These are phyloP conservation scores for Ophiodon elongatus DNA, from an alignment of 2,113 vertebrate genomes.

Conservation along the genomic window DNA sequence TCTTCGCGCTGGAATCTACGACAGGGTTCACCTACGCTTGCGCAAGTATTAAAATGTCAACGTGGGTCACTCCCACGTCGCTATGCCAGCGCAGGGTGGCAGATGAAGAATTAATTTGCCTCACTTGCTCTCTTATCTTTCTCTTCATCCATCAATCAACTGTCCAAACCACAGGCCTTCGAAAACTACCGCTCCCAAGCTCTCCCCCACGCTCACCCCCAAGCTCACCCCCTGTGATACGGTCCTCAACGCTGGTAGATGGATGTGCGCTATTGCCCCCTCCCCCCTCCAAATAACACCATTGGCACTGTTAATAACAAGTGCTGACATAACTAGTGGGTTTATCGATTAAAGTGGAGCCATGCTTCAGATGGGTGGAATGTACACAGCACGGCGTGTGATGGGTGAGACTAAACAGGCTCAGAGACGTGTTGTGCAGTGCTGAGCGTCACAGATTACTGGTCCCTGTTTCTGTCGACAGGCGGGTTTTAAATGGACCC, in stretches of 20 bases:
- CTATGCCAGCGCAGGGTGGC: slow-evolving; percentile 51
- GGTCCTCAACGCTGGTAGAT: slow-evolving; percentile 40
- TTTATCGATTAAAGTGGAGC: background rate
- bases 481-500: background rate
- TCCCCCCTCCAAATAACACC: background rate
- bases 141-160: slow-evolving; percentile 46
- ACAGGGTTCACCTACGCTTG: slow-evolving; percentile 2
- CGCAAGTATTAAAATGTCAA: background rate
- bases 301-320: background rate
- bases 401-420: background rate
- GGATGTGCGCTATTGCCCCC: slow-evolving; percentile 8
- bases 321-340: background rate
- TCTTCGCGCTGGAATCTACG: slow-evolving; percentile 20
- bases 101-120: slow-evolving; percentile 38
- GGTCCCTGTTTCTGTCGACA: background rate
- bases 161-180: slow-evolving; percentile 33
- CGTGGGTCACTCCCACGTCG: slow-evolving; percentile 54
- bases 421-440: background rate
- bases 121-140: background rate
- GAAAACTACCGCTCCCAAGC: background rate
- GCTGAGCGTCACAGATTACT: background rate
- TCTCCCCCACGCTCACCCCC: too few relatives aligned
- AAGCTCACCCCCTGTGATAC: background rate
- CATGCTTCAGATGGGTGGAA: background rate
- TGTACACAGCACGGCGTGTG: background rate